phyloP scores from a whole-genome alignment of 2,888 invertebrate genomes.

The Lasioglossum villosulum region DNA sequence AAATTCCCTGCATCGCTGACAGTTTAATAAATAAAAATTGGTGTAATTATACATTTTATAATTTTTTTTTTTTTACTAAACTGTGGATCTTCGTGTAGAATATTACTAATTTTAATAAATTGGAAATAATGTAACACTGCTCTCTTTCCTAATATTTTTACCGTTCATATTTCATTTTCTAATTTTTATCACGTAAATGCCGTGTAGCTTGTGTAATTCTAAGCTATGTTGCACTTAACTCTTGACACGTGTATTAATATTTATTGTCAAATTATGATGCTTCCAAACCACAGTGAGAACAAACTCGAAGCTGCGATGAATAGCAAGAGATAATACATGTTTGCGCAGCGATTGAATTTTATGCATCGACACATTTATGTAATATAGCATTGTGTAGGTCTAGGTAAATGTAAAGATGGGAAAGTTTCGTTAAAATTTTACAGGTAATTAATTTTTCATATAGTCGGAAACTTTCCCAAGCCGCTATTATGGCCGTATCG shows the following conservation, averaged over 20 bases:
- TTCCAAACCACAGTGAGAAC: neutral
- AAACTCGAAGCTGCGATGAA: neutral
- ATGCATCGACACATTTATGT: neutral
- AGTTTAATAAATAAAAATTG: neutral
- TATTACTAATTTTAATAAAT: neutral
- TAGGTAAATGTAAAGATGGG: neutral
- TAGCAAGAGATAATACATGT: neutral
- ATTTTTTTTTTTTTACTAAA: too few species aligned
- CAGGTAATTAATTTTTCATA: neutral
- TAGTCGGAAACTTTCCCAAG: neutral
- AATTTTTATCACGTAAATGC: neutral
- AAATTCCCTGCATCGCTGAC: neutral
- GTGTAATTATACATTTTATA: neutral
- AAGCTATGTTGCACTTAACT: neutral
- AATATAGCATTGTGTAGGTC: too few species aligned
- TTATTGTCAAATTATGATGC: neutral
- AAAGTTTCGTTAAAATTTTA: neutral
- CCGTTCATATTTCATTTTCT: neutral
- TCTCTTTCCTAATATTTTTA: neutral
- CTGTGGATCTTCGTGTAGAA: neutral
- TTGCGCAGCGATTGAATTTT: neutral
- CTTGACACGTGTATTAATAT: neutral
- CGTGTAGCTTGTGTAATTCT: too few species aligned
- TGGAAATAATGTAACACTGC: neutral
- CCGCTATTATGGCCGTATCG: neutral